Base-by-base conservation (phyloP, 2,888 invertebrate genomes). In the Leptinotarsa tumamoca region DNA sequence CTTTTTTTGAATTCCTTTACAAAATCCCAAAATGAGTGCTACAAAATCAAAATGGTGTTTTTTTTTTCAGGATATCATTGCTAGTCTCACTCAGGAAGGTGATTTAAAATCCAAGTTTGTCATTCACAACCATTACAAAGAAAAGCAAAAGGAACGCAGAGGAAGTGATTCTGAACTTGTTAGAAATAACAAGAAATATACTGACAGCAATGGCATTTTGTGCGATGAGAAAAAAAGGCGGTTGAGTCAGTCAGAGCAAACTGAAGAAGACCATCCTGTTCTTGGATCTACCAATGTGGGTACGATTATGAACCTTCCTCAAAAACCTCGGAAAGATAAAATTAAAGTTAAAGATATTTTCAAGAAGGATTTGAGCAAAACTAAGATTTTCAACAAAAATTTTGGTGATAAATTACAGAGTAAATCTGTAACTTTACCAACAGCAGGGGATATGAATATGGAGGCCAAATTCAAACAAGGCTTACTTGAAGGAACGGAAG, bases 251-350 rank as follows among this genome's bases (percentile, higher is more conserved):
- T 90, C 90, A 84, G 88, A 88, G 70, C 81, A 83, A 18, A 76
- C 73, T 4, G 82, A 80, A 17, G 85, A 83, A 67, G 80, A 81
- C 14, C 90, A 85, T 27, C 80, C 85, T 14, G 82, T 87, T 56
- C 90, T 92, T 79, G 93, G 93, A 54, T 93, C 93, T n/a, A 93
- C 93, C 70, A 93, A 93, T 87, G 91, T 92, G 80, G 93, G 93
- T 78, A 93, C 93, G 52, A 90, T 93, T 71, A 89, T 90, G 56
- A 88, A 90, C 71, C 87, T 90, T 77, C 86, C 87, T 7, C 87
- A 86, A 72, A 88, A 88, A 80, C 80, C 83, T n/a, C 77, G 86
- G 54, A 87, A 88, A 77, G 87, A 87, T 49, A 88, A 88, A 78
- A 68, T 85, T n/a, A 88, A 88, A 82, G 76, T 84, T 18, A 88